These are phyloP conservation scores for Drosophila borborema DNA, from an alignment of 2,888 invertebrate genomes.

Conservation along the genomic window DNA sequence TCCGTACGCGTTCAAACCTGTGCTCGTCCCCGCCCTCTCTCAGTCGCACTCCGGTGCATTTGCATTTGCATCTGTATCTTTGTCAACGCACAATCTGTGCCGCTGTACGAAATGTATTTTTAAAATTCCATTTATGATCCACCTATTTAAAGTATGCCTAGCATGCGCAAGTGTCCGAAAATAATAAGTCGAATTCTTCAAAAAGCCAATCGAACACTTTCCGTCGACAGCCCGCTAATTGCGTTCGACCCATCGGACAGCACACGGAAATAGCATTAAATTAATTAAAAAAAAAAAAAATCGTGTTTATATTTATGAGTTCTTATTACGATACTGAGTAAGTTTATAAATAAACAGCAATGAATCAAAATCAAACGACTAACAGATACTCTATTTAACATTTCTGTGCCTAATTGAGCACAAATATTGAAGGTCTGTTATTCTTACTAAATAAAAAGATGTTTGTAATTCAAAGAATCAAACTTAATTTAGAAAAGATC, in stretches of 20 bases:
- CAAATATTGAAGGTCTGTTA: not conserved
- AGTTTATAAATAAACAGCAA: slow-evolving; percentile 67
- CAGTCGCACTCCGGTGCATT: slow-evolving; percentile 3
- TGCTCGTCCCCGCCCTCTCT: slow-evolving; percentile 2
- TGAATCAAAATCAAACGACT: not conserved
- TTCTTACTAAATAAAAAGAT: not conserved
- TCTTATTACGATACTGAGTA: slow-evolving; percentile 83
- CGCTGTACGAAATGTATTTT: slow-evolving; percentile 19
- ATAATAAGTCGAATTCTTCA: slow-evolving; percentile 24
- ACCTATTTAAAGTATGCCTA: slow-evolving; percentile 47
- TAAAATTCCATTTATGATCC: slow-evolving; percentile 45
- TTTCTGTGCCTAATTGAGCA: not conserved
- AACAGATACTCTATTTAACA: not conserved
- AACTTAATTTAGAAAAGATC: not conserved
- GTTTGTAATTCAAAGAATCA: not conserved
- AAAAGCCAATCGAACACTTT: slow-evolving; percentile 25
- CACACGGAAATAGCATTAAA: slow-evolving; percentile 16
- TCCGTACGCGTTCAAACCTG: slow-evolving; percentile 40
- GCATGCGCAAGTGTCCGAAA: slow-evolving; percentile 37
- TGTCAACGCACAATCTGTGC: slow-evolving; percentile 34
- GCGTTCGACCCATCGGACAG: slow-evolving; percentile 20
- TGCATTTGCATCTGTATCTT: slow-evolving; percentile 25
- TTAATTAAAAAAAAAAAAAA: slow-evolving; percentile 11
- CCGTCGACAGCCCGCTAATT: slow-evolving; percentile 25
- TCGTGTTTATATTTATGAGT: slow-evolving; percentile 75